Evolutionary conservation across 2,113 vertebrate species (phyloP), one percentile per base, ranked within the genome.

Genomic region (Garra rufa): DNA sequence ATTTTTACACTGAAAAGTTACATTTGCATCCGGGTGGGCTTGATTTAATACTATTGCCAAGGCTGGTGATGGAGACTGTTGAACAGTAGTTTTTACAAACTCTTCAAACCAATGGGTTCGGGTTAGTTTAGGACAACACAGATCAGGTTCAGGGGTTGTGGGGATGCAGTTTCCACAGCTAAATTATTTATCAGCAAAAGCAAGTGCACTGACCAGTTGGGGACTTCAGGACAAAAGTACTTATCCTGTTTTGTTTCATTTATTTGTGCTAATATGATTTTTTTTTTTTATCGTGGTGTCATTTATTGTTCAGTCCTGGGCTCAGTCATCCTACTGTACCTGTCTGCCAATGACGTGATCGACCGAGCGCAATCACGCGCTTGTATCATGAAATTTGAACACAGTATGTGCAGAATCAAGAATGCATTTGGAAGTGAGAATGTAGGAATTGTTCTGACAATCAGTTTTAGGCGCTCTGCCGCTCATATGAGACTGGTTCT

Each of bases 191-290:
- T 90, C 90, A 93, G 90, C 90, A 87, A 91, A 30, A 92, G 91
- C 91, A 88, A 90, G 90, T 92, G 93, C 93, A 92, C 93, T 93
- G 92, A 93, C 87, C 85, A 89, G 75, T 90, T 82, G 90, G 87
- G 89, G 91, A 89, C 91, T 92, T 93, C 89, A 90, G 90, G 88
- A 93, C 90, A 89, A 76, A 90, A 92, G 92, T 93, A 93, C 91
- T 93, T 91, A 88, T 80, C 82, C 85, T 87, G 80, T 89, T 86
- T 81, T 87, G 52, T 90, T 65, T 87, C 71, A 81, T 88, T 81
- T 91, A 24, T 87, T 34, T 91, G 87, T 88, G 83, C 87, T 85
- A 84, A 70, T 82, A 88, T 87, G 81, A 90, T 46, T 24, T n/a
- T 46, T 74, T 74, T 9, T 77, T 34, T 19, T 17, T 15, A n/a